Evolutionary conservation across 1,140 invertebrate species (phyloP), one percentile per base, ranked within the genome.

Genomic region (Drosophila lacertosa): DNA sequence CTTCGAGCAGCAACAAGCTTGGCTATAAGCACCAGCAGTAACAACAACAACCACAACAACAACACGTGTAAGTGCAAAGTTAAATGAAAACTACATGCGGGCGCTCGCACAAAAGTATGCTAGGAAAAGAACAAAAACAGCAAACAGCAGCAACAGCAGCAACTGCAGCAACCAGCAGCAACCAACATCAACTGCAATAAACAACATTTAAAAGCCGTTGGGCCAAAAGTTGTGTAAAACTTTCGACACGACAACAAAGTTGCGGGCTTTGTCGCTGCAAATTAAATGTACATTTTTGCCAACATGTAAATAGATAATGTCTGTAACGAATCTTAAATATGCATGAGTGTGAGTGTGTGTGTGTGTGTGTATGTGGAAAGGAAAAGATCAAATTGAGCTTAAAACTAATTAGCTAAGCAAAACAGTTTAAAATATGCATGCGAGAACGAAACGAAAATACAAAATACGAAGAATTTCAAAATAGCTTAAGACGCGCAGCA

Each of bases 291-390:
- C 74, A 82, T 88, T 82, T 82, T 62, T 77, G 77, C 80, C 76
- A 66, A 86, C 81, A 81, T 86, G 82, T 86, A 86, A 86, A 86
- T 86, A 86, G 82, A 86, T 86, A 86, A 83, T 79, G 66, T 64
- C 35, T 70, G 22, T 58, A 75, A 54, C 48, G 33, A 48, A 48
- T 77, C 64, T 54, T 47, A 51, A 48, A 29, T 59, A 33, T 58
- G 11, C 45, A 29, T 11, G 32, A 22, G 45, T 47, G 10, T 47
- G 45, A 15, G n/a, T 15, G 33, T 51, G 22, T 47, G 6, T 59
- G 33, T 13, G 20, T 65, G 33, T 47, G 9, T 59, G 24, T 26
- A 35, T 62, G 40, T 64, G 37, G 16, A 59, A 16, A 59, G 62
- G 18, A 45, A 63, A 32, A 55, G 35, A 68, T 58, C 45, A 69